A percentile compares a stretch with the other conserved stretches of the same genome.
phyloP scores from a whole-genome alignment of 2,113 vertebrate genomes.

The Lophotis ruficrista region DNA sequence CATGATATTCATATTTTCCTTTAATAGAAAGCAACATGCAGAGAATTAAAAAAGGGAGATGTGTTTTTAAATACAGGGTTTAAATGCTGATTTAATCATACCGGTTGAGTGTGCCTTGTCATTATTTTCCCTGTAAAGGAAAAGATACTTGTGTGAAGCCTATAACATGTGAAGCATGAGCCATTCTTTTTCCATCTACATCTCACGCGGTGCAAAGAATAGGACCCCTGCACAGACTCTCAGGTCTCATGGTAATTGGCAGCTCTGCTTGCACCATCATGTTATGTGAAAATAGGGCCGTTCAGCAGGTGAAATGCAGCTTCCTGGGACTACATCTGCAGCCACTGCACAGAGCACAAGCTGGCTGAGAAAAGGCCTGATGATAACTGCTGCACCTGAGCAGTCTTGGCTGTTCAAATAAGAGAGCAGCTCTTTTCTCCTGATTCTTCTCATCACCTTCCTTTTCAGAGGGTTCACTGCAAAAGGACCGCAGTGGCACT shows the following conservation, averaged over 20 bases:
- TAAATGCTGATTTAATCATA: neutral
- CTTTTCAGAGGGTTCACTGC: neutral
- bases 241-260: neutral
- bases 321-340: neutral
- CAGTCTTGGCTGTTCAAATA: neutral
- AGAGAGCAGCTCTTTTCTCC: neutral
- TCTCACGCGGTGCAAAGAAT: neutral
- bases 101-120: neutral
- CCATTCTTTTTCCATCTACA: neutral
- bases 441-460: neutral
- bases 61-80: neutral
- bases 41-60: neutral
- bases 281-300: neutral
- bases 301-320: neutral
- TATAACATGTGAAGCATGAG: neutral
- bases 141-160: neutral
- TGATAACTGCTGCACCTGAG: neutral
- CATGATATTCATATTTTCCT: neutral
- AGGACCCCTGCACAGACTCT: neutral
- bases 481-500: neutral
- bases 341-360: neutral
- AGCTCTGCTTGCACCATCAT: neutral
- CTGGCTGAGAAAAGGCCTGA: constrained; percentile 21
- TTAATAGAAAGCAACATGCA: neutral
- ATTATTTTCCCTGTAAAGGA: neutral